Percentiles rank a stretch among this genome's conserved stretches.
phyloP scores from a whole-genome alignment of 2,797 vertebrate genomes.

The Betta splendens region DNA sequence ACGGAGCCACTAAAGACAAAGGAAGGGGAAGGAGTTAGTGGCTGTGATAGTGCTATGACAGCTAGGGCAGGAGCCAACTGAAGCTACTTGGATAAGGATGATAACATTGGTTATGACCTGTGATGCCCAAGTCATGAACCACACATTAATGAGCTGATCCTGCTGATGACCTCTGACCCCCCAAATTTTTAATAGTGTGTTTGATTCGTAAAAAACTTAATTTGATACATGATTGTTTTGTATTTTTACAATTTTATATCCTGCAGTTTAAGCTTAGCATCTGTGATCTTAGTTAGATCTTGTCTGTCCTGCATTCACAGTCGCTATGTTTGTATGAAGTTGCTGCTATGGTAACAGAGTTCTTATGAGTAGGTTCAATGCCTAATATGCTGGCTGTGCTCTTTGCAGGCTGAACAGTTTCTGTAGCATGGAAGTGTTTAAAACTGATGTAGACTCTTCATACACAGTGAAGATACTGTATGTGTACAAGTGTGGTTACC shows the following conservation, averaged over 20 bases:
- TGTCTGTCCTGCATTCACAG: neutral
- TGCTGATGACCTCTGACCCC: too few species aligned
- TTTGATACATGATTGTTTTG: conserved; percentile 53
- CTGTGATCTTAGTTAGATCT: conserved; percentile 11
- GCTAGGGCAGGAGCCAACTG: too few species aligned
- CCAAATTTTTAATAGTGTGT: conserved; percentile 33
- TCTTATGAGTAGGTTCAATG: neutral
- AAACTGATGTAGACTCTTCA: neutral
- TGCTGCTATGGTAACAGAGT: conserved; percentile 10
- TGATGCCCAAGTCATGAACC: too few species aligned
- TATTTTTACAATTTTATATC: conserved; percentile 65
- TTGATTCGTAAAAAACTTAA: conserved; percentile 32
- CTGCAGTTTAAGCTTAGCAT: conserved; percentile 23
- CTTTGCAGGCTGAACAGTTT: conserved; percentile 16
- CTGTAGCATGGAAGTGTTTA: conserved; percentile 10
- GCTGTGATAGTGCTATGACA: too few species aligned
- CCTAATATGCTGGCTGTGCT: conserved; percentile 9
- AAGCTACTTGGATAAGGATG: too few species aligned
- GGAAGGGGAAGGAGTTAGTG: too few species aligned
- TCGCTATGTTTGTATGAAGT: conserved; percentile 14
- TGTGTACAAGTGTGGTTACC: conserved; percentile 1
- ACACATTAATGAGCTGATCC: too few species aligned
- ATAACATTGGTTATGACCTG: too few species aligned
- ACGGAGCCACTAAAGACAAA: neutral
- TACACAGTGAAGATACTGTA: neutral